These are phyloP conservation scores for Bibio marci DNA, from an alignment of 2,888 invertebrate species.

Conservation along the genomic window DNA sequence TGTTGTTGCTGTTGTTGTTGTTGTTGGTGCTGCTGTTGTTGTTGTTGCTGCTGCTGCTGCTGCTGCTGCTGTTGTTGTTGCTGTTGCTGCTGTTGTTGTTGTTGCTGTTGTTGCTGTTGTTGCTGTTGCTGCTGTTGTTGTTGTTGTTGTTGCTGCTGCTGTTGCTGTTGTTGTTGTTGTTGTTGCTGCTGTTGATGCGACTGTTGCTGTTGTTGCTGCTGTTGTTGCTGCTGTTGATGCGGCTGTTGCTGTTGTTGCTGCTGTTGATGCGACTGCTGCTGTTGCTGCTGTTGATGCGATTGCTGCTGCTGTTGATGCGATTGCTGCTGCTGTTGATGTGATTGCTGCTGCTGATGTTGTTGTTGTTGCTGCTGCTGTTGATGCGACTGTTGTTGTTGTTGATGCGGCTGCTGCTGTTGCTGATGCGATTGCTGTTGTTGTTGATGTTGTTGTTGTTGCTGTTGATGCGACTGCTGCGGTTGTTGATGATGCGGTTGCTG, in stretches of 20 bases:
- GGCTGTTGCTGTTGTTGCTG: slow-evolving; percentile 14
- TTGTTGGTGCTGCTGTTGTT: slow-evolving; percentile 9
- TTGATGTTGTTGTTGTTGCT: slow-evolving; percentile 11
- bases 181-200: background rate
- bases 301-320: slow-evolving; percentile 5
- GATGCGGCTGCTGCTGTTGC: slow-evolving; percentile 7
- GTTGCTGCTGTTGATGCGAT: slow-evolving; percentile 8
- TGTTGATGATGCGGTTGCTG: too few relatives aligned
- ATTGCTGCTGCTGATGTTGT: background rate
- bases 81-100: background rate
- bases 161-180: slow-evolving; percentile 12
- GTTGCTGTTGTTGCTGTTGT: slow-evolving; percentile 26
- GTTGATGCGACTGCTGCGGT: background rate
- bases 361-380: too few relatives aligned
- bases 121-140: slow-evolving; percentile 21
- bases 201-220: background rate
- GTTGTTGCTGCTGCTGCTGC: slow-evolving; percentile 11
- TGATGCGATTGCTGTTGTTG: slow-evolving; percentile 13
- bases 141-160: slow-evolving; percentile 5
- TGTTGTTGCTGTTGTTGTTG: slow-evolving; percentile 15
- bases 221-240: slow-evolving; percentile 8
- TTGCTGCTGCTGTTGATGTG: background rate
- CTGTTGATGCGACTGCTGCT: background rate
- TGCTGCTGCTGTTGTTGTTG: slow-evolving; percentile 1
- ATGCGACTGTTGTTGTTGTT: too few relatives aligned